phyloP scores from a whole-genome alignment of 2,113 vertebrate genomes.

The Vidua chalybeata region DNA sequence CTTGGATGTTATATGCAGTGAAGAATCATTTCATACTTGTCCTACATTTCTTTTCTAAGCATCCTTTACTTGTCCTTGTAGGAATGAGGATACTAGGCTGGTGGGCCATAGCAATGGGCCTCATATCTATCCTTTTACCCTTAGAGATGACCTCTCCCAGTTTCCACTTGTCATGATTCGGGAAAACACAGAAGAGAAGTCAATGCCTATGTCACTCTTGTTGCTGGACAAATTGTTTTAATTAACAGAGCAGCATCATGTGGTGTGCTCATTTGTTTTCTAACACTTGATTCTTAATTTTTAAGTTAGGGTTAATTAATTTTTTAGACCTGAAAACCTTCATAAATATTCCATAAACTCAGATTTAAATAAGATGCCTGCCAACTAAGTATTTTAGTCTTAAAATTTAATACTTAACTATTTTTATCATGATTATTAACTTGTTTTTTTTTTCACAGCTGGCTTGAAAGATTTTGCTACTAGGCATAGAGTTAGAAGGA shows the following conservation, averaged over 20 bases:
- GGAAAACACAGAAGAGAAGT: background rate
- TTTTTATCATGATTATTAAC: conserved; percentile 39
- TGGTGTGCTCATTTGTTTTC: background rate
- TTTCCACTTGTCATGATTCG: rapidly evolving
- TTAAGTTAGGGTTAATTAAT: background rate
- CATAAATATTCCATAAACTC: background rate
- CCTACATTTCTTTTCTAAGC: background rate
- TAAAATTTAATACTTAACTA: background rate
- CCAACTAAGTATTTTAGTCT: background rate
- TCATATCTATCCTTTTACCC: background rate
- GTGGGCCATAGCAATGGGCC: background rate
- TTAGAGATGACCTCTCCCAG: background rate
- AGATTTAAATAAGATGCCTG: background rate
- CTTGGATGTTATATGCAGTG: background rate
- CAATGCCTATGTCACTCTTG: background rate
- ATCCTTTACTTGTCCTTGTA: background rate
- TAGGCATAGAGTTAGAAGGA: background rate
- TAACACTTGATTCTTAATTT: background rate
- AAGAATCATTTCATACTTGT: background rate
- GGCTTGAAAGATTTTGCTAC: conserved; percentile 33
- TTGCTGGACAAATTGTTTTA: background rate
- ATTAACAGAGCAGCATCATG: background rate
- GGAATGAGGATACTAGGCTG: background rate
- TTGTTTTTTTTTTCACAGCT: background rate
- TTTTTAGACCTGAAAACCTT: background rate